Evolutionary conservation across 2,888 invertebrate species (phyloP).

Genomic region (Eumerus sabulonum): DNA sequence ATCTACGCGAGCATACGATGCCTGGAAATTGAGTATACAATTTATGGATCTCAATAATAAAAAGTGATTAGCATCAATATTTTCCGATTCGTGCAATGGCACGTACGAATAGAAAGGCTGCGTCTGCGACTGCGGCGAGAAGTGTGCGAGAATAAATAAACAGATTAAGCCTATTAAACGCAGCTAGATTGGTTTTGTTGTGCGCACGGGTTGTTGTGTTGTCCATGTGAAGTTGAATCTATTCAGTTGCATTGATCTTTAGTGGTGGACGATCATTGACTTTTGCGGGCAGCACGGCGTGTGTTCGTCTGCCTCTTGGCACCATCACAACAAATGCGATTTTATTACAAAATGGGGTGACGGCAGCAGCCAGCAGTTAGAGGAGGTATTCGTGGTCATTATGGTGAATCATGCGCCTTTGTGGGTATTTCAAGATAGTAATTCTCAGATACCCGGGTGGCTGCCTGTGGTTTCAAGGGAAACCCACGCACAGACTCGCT

Average conservation of each 20-base stretch:
- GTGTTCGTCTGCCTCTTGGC: constrained; percentile 39
- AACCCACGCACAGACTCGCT: constrained; percentile 54
- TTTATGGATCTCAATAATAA: constrained; percentile 67
- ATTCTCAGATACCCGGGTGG: constrained; percentile 44
- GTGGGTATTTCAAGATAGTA: constrained; percentile 49
- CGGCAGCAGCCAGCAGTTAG: background rate
- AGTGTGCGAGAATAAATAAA: constrained; percentile 58
- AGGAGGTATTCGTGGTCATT: constrained; percentile 62
- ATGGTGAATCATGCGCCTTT: constrained; percentile 62
- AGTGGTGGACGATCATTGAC: constrained; percentile 54
- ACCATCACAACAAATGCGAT: constrained; percentile 37
- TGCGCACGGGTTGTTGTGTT: constrained; percentile 38
- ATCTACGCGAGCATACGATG: background rate
- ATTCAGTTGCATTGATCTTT: constrained; percentile 49
- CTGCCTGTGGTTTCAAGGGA: constrained; percentile 34
- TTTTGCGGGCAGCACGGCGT: constrained; percentile 21
- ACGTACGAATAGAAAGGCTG: background rate
- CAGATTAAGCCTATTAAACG: constrained; percentile 67
- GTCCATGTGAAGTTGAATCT: constrained; percentile 21
- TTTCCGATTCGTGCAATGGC: constrained; percentile 58
- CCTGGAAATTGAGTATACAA: constrained; percentile 43
- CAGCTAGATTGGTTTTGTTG: constrained; percentile 53
- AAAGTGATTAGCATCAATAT: constrained; percentile 69
- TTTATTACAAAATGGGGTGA: constrained; percentile 39
- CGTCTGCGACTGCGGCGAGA: background rate